Evolutionary conservation across 2,113 vertebrate species (phyloP), one percentile per base, ranked within the genome.

Genomic region (Ginglymostoma cirratum): DNA sequence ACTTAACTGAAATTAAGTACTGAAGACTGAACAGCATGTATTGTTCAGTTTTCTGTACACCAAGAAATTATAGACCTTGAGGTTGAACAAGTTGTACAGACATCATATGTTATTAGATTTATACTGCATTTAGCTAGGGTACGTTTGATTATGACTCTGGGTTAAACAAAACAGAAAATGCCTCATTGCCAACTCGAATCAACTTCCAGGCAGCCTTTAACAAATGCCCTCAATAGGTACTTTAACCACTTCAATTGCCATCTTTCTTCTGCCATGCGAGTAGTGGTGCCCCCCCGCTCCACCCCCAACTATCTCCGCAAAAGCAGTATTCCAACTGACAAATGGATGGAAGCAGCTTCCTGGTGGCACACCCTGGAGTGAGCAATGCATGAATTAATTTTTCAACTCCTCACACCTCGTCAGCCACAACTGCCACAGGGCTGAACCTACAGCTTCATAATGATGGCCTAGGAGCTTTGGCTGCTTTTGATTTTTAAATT

Each of bases 11-110:
- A 93, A 66, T 66, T 34, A 93, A 19, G 21, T 21, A 42, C 19
- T 17, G 17, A 65, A 93, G 34, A 19, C 34, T 65, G 89, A 93
- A 93, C 89, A 93, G 89, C n/a, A 38, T 93, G 89, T 93, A 66
- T 93, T 67, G 89, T 93, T 93, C 61, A 93, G 61, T 19, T 67
- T 66, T 38, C 15, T 38, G 61, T 66, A 38, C 89, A 42, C 61
- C 66, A 93, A 38, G 61, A 38, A 65, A 93, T 93, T 93, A 93
- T 14, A 93, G 34, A 65, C 5, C 89, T 83, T 83, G 65, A 93
- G 89, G 89, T 66, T 66, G 89, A 93, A 93, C 65, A 93, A 93
- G 34, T 66, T 61, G 87, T n/a, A 55, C 87, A 92, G 55, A 19
- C 15, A 0, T 65, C 55, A n/a, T 6, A 34, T 92, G 89, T 89